Base-by-base conservation (phyloP, 2,797 vertebrate species). In the Cottoperca gobio region DNA sequence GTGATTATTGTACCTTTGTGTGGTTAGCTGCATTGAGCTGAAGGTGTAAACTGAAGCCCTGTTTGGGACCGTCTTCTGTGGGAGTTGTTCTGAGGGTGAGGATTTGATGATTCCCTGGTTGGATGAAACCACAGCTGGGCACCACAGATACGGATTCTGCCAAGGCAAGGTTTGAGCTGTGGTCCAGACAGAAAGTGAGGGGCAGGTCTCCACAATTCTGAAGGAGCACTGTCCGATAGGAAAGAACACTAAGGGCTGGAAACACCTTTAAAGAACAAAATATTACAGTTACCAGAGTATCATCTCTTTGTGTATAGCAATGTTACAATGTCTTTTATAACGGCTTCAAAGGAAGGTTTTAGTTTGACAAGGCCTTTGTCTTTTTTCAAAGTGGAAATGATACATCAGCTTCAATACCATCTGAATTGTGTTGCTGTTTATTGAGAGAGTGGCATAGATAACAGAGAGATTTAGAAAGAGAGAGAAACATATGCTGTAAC, bases 41-140 rank as follows among this genome's bases (percentile, higher is more conserved):
- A 82, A 99, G 79, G 40, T 83, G 78, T 45, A 99, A 67, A 45
- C 55, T 55, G 16, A 96, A 94, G 10, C 92, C 93, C 45, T 91
- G 23, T 65, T 87, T 83, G 3, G 86, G 92, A 49, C 81, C 63
- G 37, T 92, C 91, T 24, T 93, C 91, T 54, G 84, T 76, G 19
- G 97, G 96, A 59, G 76, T 92, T 50, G 95, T 91, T 82, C 92
- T 95, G 68, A 97, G 74, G 19, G 95, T 90, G 70, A 99, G 89
- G 89, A 99, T 95, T 92, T 97, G 96, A 74, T 97, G 96, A 46
- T 87, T 70, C 33, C 93, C 91, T 2, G 97, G 94, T 57, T 53
- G 79, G 59, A 99, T 61, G 0, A 95, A 84, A 79, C 97, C 97
- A 0, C 94, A 95, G 50, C 68, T 55, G 16, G 97, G 98, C 69